Evolutionary conservation across 37 sponge, comb jelly and placozoan genomes (phyloP).

Genomic region (Halisarca cf. caerulea): DNA sequence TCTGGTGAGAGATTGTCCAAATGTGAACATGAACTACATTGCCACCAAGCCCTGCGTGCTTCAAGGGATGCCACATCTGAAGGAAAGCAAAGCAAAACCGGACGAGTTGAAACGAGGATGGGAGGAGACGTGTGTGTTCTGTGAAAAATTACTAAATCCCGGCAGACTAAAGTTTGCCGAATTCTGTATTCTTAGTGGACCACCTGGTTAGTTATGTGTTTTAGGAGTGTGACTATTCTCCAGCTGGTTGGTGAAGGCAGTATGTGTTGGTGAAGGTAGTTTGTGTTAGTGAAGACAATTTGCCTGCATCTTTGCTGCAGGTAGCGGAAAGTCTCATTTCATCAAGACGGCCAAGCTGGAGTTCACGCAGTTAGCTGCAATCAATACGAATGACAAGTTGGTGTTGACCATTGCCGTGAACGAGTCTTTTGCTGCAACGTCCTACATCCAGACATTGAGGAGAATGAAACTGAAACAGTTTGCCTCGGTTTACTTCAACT

Average conservation of each 20-base stretch:
- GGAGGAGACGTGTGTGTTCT: slow-evolving; percentile 1
- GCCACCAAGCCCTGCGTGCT: slow-evolving; percentile 73
- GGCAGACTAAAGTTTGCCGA: slow-evolving; percentile 37
- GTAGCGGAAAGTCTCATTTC: slow-evolving; percentile 80
- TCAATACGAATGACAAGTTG: too few relatives aligned
- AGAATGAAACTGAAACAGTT: slow-evolving; percentile 3
- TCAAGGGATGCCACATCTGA: slow-evolving; percentile 72
- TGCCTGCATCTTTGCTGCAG: slow-evolving; percentile 2
- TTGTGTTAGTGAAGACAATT: neutral
- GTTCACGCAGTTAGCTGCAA: neutral
- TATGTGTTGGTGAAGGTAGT: neutral
- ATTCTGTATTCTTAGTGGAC: slow-evolving; percentile 56
- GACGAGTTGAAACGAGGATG: neutral
- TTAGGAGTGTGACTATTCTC: neutral
- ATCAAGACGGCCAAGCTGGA: too few relatives aligned
- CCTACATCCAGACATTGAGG: slow-evolving; percentile 54
- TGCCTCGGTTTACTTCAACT: slow-evolving; percentile 65
- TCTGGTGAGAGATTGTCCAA: slow-evolving; percentile 24
- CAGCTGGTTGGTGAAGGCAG: neutral
- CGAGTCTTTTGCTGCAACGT: slow-evolving; percentile 66
- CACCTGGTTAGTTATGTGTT: slow-evolving; percentile 43
- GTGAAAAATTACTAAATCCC: slow-evolving; percentile 36
- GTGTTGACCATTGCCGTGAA: slow-evolving; percentile 55
- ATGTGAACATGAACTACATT: slow-evolving; percentile 51
- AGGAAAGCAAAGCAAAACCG: slow-evolving; percentile 52